Evolutionary conservation across 30 jellyfish, hydroid and myxozoan genomes (phyloP).

Genomic region (Hydra vulgaris): DNA sequence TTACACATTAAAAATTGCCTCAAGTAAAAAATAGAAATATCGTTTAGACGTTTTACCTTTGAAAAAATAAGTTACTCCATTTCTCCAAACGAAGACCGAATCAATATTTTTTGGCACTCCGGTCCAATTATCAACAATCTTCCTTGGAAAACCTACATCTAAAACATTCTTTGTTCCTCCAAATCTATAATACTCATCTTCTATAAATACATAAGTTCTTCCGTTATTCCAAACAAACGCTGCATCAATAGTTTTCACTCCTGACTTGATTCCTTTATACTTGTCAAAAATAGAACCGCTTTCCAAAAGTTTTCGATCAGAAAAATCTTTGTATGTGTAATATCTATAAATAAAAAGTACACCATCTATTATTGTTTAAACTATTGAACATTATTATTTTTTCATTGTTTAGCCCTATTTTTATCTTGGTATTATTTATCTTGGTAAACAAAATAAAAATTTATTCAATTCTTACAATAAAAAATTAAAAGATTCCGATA

Average conservation of each 20-base stretch:
- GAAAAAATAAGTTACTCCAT: conserved; percentile 68
- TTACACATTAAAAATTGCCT: background rate
- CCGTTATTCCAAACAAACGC: conserved; percentile 80
- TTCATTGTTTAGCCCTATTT: too few species aligned
- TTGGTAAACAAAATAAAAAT: too few species aligned
- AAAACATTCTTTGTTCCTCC: conserved; percentile 14
- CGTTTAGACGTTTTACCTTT: conserved; percentile 32
- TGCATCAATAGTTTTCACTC: conserved; percentile 55
- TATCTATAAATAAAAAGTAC: background rate
- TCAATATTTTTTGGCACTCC: conserved; percentile 68
- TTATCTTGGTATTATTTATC: too few species aligned
- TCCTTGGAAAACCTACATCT: conserved; percentile 56
- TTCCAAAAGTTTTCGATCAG: conserved; percentile 10
- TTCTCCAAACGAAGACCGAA: conserved; percentile 75
- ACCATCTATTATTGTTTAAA: too few species aligned
- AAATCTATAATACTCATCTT: conserved; percentile 35
- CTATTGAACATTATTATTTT: too few species aligned
- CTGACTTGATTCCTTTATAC: conserved; percentile 50
- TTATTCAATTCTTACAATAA: too few species aligned
- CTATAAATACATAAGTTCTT: conserved; percentile 51
- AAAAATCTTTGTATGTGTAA: background rate
- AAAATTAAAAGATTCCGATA: too few species aligned
- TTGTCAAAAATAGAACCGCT: conserved; percentile 34
- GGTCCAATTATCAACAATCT: conserved; percentile 46
- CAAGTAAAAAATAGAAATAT: background rate